phyloP scores from a whole-genome alignment of 2,888 invertebrate species.

The Quadroppia sp. region DNA sequence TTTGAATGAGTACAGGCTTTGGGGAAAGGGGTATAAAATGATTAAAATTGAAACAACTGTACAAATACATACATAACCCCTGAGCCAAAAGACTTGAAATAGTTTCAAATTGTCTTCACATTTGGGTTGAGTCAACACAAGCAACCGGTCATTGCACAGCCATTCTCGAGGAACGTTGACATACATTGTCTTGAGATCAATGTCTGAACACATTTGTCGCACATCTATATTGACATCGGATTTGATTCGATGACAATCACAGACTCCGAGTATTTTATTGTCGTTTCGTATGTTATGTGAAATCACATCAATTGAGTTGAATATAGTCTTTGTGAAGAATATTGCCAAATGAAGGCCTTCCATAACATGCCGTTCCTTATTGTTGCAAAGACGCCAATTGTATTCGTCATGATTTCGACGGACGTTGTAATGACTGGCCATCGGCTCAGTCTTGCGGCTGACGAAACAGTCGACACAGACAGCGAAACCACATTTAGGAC shows the following conservation, averaged over 20 bases:
- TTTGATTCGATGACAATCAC: background rate
- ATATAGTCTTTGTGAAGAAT: background rate
- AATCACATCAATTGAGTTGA: background rate
- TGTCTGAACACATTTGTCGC: background rate
- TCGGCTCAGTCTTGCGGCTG: conserved; percentile 68
- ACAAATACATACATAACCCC: conserved; percentile 58
- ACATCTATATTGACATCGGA: background rate
- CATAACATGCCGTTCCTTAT: conserved; percentile 63
- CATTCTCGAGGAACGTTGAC: conserved; percentile 87
- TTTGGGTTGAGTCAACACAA: conserved; percentile 74
- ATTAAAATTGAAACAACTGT: conserved; percentile 1
- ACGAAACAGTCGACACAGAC: conserved; percentile 96
- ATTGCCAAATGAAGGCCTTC: conserved; percentile 12
- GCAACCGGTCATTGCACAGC: conserved; percentile 84
- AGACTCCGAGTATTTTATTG: background rate
- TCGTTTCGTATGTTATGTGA: background rate
- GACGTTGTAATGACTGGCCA: conserved; percentile 64
- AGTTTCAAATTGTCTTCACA: conserved; percentile 63
- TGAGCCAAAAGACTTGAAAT: conserved; percentile 80
- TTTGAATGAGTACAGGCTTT: conserved; percentile 88
- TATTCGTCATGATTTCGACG: conserved; percentile 20
- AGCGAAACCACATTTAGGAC: conserved; percentile 91
- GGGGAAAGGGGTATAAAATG: conserved; percentile 10
- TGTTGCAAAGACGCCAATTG: conserved; percentile 56
- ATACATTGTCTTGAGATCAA: conserved; percentile 61